phyloP scores from a whole-genome alignment of 2,113 vertebrate species.

The Scalopus aquaticus region DNA sequence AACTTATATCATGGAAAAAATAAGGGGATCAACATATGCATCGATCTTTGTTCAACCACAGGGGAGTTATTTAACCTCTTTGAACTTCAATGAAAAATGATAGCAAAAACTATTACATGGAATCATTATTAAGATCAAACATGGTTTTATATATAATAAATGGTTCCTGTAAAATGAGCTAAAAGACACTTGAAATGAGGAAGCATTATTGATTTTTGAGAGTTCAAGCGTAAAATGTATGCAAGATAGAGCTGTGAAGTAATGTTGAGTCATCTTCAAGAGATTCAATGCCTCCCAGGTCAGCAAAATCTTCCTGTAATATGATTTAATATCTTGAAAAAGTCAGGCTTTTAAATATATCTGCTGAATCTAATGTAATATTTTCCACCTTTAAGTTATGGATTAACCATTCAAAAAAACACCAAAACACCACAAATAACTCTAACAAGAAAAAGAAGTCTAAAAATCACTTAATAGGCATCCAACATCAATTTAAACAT shows the following conservation, averaged over 20 bases:
- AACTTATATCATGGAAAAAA: neutral
- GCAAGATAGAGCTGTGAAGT: neutral
- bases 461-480: neutral
- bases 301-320: neutral
- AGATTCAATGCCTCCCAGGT: neutral
- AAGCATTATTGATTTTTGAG: conserved; percentile 47
- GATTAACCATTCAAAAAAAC: neutral
- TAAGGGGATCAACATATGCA: neutral
- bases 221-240: neutral
- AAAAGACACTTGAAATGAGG: neutral
- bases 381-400: neutral
- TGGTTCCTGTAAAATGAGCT: conserved; percentile 7
- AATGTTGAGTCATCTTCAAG: neutral
- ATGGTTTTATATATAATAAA: neutral
- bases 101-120: neutral
- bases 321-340: conserved; percentile 29
- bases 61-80: neutral
- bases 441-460: neutral
- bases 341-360: neutral
- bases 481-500: neutral
- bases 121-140: neutral
- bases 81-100: conserved; percentile 20
- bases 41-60: neutral
- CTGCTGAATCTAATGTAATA: neutral
- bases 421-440: neutral